A percentile compares a stretch with the other conserved stretches of the same genome.
Conservation (phyloP, 2,888 invertebrate species). For the Caenorhabditis sp. region DNA sequence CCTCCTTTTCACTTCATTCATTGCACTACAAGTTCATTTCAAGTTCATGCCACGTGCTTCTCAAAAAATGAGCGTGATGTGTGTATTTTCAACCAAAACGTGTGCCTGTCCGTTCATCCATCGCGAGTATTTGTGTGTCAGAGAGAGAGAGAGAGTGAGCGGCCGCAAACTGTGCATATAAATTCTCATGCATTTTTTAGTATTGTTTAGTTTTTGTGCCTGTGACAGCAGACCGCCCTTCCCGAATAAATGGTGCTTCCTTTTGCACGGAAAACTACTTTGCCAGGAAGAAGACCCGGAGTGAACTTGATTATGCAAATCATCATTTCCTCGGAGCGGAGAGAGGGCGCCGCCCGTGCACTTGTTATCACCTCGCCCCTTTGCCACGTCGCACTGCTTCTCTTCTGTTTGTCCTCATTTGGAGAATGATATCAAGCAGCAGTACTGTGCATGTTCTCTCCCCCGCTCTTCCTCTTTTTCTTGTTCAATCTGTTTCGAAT, state of each 20-base stretch:
- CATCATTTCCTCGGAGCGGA: no score
- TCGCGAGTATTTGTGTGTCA: constrained; percentile 1
- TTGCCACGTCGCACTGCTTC: not conserved
- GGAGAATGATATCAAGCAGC: not conserved
- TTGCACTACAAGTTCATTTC: not conserved
- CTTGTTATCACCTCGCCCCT: constrained; percentile 11
- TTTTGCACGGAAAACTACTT: not conserved
- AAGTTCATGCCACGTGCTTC: not conserved
- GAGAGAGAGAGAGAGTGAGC: not conserved
- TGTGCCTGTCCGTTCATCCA: not conserved
- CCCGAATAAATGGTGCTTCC: constrained; percentile 27
- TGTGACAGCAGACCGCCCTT: not conserved
- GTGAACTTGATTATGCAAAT: constrained; percentile 17
- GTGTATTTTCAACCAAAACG: not conserved
- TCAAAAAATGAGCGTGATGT: constrained; percentile 18
- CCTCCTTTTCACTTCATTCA: not conserved
- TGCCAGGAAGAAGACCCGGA: not conserved
- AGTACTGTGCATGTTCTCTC: no score
- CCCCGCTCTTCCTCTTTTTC: no score
- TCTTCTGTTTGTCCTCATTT: not conserved
- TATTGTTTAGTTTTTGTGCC: constrained; percentile 45
- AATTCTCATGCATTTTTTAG: constrained; percentile 58
- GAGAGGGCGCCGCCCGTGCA: constrained; percentile 12
- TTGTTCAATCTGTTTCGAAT: constrained; percentile 4
- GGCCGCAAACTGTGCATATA: constrained; percentile 52